Conservation (phyloP, 1,140 invertebrate genomes). For the Scaptomyza graminum region DNA sequence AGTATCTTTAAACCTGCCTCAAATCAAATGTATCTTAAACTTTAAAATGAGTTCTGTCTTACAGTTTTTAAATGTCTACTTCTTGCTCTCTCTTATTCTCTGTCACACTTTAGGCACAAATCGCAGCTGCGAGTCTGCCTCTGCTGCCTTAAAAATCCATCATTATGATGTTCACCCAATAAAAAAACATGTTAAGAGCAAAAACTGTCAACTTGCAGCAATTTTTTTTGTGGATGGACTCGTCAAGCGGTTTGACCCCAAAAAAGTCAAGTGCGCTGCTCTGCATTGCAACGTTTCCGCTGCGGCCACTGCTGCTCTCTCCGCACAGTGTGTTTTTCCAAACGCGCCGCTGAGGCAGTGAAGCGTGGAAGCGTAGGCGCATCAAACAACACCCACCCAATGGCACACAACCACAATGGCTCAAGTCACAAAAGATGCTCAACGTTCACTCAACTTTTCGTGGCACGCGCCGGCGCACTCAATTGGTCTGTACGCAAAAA, state of each 20-base stretch:
- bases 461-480: conserved; percentile 80
- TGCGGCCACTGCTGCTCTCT: conserved; percentile 9
- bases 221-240: conserved; percentile 7
- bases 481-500: conserved; percentile 54
- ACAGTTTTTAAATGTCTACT: conserved; percentile 32
- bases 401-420: conserved; percentile 26
- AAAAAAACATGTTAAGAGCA: conserved; percentile 36
- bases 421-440: conserved; percentile 12
- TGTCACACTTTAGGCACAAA: conserved; percentile 23
- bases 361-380: conserved; percentile 23
- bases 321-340: neutral
- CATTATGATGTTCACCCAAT: conserved; percentile 15
- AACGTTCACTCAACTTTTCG: conserved; percentile 11
- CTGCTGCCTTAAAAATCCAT: conserved; percentile 19
- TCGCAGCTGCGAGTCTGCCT: neutral
- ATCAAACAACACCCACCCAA: conserved; percentile 33
- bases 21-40: neutral
- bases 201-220: conserved; percentile 51
- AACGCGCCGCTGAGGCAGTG: conserved; percentile 2
- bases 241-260: conserved; percentile 76
- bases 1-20: conserved; percentile 9
- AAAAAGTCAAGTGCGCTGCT: conserved; percentile 75
- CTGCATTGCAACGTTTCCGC: conserved; percentile 9
- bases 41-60: conserved; percentile 11
- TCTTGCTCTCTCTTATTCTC: neutral